These are phyloP conservation scores for Gymnarchus niloticus DNA, from an alignment of 2,113 vertebrate species.

Conservation along the genomic window DNA sequence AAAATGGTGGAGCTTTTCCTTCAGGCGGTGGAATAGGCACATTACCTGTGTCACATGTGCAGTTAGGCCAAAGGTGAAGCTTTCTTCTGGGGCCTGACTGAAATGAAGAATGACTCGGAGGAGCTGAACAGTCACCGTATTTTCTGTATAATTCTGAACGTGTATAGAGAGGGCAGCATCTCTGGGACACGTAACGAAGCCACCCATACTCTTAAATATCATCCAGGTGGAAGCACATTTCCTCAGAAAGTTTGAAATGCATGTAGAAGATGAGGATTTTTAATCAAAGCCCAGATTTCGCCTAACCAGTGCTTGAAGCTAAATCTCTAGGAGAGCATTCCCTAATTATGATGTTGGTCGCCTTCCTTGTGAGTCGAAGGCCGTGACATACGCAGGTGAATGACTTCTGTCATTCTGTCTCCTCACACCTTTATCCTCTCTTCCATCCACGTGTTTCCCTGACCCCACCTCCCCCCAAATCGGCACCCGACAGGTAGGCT, in stretches of 20 bases:
- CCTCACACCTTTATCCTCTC: not conserved
- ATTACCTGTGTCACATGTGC: constrained; percentile 11
- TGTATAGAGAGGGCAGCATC: not conserved
- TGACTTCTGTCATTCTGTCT: not conserved
- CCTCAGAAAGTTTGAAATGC: not conserved
- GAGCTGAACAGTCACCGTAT: not conserved
- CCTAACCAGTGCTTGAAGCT: not conserved
- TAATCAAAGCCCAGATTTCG: not conserved
- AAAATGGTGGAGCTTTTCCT: not conserved
- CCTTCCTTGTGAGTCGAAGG: not conserved
- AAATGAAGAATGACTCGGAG: not conserved
- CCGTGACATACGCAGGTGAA: not conserved
- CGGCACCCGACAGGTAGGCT: not conserved
- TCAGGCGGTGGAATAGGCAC: not conserved
- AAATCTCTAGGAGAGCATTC: not conserved
- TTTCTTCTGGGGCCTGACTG: not conserved
- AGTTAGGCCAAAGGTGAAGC: not conserved
- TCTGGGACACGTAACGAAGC: not conserved
- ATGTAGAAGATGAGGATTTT: not conserved
- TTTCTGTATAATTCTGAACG: too few relatives aligned
- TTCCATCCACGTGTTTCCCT: not conserved
- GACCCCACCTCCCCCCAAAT: not conserved
- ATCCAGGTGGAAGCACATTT: not conserved
- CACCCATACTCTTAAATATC: not conserved
- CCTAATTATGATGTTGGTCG: not conserved